Conservation (phyloP, 1,140 invertebrate species). For the Nephotettix cincticeps region DNA sequence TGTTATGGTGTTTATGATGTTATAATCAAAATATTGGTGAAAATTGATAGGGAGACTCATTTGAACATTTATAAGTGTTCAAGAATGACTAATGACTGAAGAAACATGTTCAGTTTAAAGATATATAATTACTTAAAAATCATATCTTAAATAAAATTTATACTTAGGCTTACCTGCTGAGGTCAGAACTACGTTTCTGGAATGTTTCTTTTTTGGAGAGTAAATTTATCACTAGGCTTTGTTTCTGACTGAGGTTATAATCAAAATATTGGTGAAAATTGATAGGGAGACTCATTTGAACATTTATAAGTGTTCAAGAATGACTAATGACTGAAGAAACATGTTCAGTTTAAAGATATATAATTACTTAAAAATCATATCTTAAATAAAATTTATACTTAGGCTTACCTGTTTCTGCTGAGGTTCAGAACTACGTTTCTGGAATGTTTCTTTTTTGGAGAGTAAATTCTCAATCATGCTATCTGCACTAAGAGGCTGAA, state of each 20-base stretch:
- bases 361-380: background rate
- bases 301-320: too few relatives aligned
- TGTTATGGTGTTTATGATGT: too few relatives aligned
- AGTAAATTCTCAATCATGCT: conserved; percentile 40
- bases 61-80: too few relatives aligned
- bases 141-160: background rate
- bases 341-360: background rate
- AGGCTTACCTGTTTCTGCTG: conserved; percentile 4
- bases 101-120: too few relatives aligned
- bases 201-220: conserved; percentile 41
- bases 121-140: background rate
- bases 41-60: too few relatives aligned
- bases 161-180: background rate
- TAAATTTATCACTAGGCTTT: conserved; percentile 39
- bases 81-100: too few relatives aligned
- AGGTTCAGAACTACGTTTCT: background rate
- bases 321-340: too few relatives aligned
- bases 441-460: conserved; percentile 40
- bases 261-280: too few relatives aligned
- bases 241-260: too few relatives aligned
- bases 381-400: too few relatives aligned
- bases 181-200: background rate
- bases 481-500: conserved; percentile 39
- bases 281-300: too few relatives aligned
- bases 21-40: too few relatives aligned